Conservation (phyloP, 1,140 invertebrate genomes). For the Saccostrea cuccullata region DNA sequence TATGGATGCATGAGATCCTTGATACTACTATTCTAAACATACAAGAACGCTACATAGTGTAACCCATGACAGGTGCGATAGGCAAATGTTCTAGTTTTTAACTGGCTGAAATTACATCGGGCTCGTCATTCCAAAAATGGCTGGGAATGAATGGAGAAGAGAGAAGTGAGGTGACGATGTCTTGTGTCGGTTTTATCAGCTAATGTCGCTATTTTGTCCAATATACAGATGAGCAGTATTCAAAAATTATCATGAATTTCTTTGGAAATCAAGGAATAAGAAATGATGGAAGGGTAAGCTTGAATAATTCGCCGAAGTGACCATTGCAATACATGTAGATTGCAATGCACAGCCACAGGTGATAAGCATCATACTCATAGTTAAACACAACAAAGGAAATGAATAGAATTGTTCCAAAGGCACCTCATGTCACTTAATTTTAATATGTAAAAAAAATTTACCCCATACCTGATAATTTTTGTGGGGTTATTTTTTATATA, state of each 20-base stretch:
- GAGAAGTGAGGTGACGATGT: neutral
- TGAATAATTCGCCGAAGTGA: neutral
- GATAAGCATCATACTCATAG: neutral
- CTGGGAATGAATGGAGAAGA: neutral
- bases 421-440: no score
- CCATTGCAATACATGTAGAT: neutral
- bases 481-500: no score
- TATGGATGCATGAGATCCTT: neutral
- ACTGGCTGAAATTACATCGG: neutral
- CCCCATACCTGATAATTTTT: no score
- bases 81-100: no score
- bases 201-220: neutral
- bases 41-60: no score
- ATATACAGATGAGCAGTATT: neutral
- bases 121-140: neutral
- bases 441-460: no score
- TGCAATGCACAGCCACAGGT: neutral
- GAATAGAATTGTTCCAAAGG: no score
- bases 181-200: neutral
- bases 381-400: no score
- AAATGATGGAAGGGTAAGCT: conserved; percentile 32
- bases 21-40: neutral
- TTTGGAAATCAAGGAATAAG: conserved; percentile 31
- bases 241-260: neutral
- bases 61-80: no score